Evolutionary conservation across 2,113 vertebrate genomes (phyloP).

Genomic region (Jacana jacana): DNA sequence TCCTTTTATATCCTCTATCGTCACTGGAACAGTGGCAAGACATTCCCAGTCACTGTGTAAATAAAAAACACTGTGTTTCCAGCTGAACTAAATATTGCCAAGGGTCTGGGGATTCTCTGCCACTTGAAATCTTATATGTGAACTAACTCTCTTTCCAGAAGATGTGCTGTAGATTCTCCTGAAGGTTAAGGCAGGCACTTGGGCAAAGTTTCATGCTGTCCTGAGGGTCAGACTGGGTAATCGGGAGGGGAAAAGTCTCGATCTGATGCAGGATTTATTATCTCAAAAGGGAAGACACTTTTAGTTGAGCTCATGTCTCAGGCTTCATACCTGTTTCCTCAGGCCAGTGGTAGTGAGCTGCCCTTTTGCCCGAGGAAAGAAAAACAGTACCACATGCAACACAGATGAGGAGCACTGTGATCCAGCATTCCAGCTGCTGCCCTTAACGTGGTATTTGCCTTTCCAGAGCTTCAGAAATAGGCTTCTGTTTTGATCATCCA

Average conservation of each 20-base stretch:
- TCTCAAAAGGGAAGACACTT: neutral
- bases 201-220: neutral
- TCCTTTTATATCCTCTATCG: neutral
- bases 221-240: neutral
- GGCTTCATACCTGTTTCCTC: neutral
- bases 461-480: slow-evolving; percentile 18
- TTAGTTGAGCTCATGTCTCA: neutral
- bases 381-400: neutral
- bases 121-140: neutral
- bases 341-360: neutral
- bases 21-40: neutral
- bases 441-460: neutral
- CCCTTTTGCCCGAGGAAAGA: neutral
- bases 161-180: neutral
- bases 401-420: neutral
- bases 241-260: neutral
- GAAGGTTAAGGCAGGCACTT: neutral
- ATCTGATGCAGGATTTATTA: neutral
- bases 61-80: neutral
- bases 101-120: neutral
- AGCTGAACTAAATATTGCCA: neutral
- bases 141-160: neutral
- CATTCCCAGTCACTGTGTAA: neutral
- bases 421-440: slow-evolving; percentile 24
- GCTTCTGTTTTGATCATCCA: slow-evolving; percentile 7